phyloP scores from a whole-genome alignment of 2,888 invertebrate species.

The Lydus trimaculatus region DNA sequence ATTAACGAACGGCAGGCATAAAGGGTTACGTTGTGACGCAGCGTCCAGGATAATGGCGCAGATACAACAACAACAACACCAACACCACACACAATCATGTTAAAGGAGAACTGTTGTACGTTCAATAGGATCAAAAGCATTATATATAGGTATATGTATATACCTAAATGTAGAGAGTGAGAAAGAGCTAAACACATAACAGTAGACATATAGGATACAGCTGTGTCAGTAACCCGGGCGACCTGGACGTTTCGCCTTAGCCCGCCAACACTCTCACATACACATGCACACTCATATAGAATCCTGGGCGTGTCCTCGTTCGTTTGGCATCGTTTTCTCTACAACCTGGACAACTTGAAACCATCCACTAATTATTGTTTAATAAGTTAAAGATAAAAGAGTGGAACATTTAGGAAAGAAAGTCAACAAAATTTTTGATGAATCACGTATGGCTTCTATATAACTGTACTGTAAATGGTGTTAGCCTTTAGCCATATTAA shows the following conservation, averaged over 20 bases:
- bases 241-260: slow-evolving; percentile 46
- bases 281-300: slow-evolving; percentile 38
- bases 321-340: slow-evolving; percentile 41
- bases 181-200: neutral
- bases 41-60: slow-evolving; percentile 37
- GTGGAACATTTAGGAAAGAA: neutral
- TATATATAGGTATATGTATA: slow-evolving; percentile 17
- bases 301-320: slow-evolving; percentile 44
- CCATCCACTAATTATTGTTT: neutral
- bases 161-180: neutral
- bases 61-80: slow-evolving; percentile 21
- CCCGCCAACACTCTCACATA: slow-evolving; percentile 48
- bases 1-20: neutral
- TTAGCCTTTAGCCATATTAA: slow-evolving; percentile 5
- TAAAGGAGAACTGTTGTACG: slow-evolving; percentile 45
- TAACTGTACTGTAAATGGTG: neutral
- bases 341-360: slow-evolving; percentile 33
- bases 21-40: slow-evolving; percentile 39
- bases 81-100: neutral
- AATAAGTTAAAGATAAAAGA: neutral
- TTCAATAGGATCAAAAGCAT: neutral
- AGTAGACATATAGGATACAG: slow-evolving; percentile 28
- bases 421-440: neutral
- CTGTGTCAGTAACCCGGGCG: slow-evolving; percentile 54
- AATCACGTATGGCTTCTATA: neutral